Evolutionary conservation across 2,888 invertebrate genomes (phyloP), one percentile per base, ranked within the genome.

Genomic region (Thymelicus sylvestris): DNA sequence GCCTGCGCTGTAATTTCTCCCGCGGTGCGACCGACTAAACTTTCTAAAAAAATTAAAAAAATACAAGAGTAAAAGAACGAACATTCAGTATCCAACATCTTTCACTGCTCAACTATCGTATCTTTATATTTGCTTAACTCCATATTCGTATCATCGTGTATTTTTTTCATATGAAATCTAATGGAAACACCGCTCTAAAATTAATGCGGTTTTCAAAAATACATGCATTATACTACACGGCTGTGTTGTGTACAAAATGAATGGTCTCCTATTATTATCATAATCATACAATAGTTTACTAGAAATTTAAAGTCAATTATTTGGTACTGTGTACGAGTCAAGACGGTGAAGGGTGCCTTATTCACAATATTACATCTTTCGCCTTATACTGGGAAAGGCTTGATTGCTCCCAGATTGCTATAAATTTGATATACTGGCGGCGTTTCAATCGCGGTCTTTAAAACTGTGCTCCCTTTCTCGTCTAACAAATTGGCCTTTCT

Each of bases 401-500:
- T 89, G 90, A 92, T 93, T 91, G 88, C 89, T 80, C 83, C 81
- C 79, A 89, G 88, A 92, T 92, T 91, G 87, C 93, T 92, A 91
- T 92, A 92, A 91, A 91, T 92, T 91, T 89, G 83, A 90, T 90
- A 88, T 83, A 90, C 87, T 85, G 90, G 87, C 85, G 86, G 86
- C 86, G 86, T 85, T 88, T 84, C 88, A 85, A 90, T 86, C 85
- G 88, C 82, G 81, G 86, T 89, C 88, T 92, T 90, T 92, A 90
- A 90, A 91, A 89, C 88, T 86, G 88, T 90, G 86, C 88, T 90
- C 88, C 92, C 92, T 92, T 93, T 93, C 92, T 88, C 87, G 86
- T 90, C 84, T 83, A 84, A 88, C 82, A 89, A 89, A 92, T 89
- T 89, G 89, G 88, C 87, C 89, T 92, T 92, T 92, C 92, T 92